Base-by-base conservation (phyloP, 2,888 invertebrate species). In the Watsonalla cultraria region DNA sequence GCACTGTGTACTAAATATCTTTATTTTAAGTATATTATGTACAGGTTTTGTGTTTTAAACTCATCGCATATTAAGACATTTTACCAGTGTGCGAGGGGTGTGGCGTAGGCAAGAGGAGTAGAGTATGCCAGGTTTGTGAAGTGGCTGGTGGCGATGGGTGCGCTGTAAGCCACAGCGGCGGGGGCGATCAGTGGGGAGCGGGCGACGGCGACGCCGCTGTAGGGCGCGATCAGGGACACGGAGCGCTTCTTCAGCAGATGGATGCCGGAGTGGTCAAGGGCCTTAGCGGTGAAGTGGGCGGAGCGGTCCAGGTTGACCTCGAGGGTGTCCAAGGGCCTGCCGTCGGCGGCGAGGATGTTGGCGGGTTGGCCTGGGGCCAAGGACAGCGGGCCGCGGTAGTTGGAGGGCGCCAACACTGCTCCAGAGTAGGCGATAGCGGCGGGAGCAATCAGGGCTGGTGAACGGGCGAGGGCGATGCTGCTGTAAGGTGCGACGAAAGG, bases 251-350 rank as follows among this genome's bases (percentile, higher is more conserved):
- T 83, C 59, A 82, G 70, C 39, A 76, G 55, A 61, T 81, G 84
- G 54, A 70, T 66, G 33, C 66, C 70, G 11, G 42, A 8, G 42
- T 11, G 5, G 9, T 70, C 72, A 50, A 85, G 64, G 37, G 84
- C 80, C 62, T 78, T 79, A 14, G 85, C 81, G 47, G 84, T 80
- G 58, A 68, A 61, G 66, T 87, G 86, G 7, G 80, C 81, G 13
- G 82, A 81, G 53, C 85, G 83, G 68, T 87, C 88, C 68, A 86
- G 63, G 73, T 88, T 88, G 33, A 90, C 89, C 47, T 85, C 85
- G 53, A 87, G 64, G 48, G 89, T 89, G 64, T 89, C 89, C 45
- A 88, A 70, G 0, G 89, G 89, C 64, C 85, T 84, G 69, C 89
- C 87, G 61, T 86, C 86, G 48, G 82, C 77, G 2, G 78, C 83